Conservation (phyloP, 2,797 vertebrate species). For the Sparus aurata region DNA sequence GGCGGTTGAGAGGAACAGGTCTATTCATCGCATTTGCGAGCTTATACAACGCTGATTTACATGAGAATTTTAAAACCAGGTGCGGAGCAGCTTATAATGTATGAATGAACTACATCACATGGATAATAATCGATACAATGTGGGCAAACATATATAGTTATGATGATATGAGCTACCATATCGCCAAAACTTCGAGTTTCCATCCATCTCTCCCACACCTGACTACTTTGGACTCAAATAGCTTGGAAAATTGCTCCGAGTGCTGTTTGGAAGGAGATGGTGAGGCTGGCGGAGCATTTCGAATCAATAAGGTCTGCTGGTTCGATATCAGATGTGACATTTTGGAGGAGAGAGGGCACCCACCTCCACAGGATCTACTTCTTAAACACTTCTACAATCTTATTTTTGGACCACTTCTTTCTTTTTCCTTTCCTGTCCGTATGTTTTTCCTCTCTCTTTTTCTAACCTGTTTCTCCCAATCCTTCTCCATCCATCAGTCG, state of each 20-base stretch:
- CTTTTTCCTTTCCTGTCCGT: not conserved
- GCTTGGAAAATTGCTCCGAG: conserved; percentile 45
- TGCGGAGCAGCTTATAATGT: too few relatives aligned
- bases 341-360: conserved; percentile 32
- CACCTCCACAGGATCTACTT: conserved; percentile 18
- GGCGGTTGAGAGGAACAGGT: too few relatives aligned
- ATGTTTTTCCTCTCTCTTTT: not conserved
- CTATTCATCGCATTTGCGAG: too few relatives aligned
- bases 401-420: conserved; percentile 40
- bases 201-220: not conserved
- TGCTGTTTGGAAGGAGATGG: conserved; percentile 35
- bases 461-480: not conserved
- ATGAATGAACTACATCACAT: not conserved
- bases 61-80: too few relatives aligned
- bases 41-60: too few relatives aligned
- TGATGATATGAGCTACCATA: not conserved
- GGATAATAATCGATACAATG: not conserved
- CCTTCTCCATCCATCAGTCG: not conserved
- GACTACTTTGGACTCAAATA: conserved; percentile 25
- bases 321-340: conserved; percentile 54
- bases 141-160: not conserved
- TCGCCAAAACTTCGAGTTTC: not conserved
- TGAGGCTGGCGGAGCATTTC: conserved; percentile 20
- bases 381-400: conserved; percentile 32
- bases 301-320: conserved; percentile 44